These are phyloP conservation scores for Neoitamus cyanurus DNA, from an alignment of 2,888 invertebrate genomes.

Conservation along the genomic window DNA sequence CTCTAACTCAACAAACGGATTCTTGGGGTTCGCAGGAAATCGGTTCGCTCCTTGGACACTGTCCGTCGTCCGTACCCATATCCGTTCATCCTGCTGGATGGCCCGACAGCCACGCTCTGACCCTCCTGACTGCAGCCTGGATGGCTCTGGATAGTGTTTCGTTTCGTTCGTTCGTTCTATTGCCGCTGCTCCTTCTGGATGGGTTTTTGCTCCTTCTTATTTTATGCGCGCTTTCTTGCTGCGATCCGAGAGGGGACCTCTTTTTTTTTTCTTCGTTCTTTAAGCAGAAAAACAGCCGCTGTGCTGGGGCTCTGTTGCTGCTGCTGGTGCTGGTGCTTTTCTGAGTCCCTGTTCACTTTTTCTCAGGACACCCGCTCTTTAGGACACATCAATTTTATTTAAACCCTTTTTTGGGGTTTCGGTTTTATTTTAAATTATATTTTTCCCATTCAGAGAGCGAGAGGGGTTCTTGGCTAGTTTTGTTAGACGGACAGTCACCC, in stretches of 20 bases:
- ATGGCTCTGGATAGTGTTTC: too few species aligned
- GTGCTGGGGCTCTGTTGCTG: background rate
- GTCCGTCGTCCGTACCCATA: too few species aligned
- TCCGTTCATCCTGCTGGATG: too few species aligned
- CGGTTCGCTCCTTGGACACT: too few species aligned
- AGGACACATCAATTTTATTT: background rate
- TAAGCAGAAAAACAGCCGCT: background rate
- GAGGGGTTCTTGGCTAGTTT: background rate
- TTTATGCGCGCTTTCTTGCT: background rate
- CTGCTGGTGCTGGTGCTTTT: background rate
- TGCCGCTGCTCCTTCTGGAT: background rate
- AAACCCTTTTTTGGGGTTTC: too few species aligned
- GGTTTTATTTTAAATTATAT: background rate
- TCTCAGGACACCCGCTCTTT: too few species aligned
- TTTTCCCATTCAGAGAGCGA: background rate
- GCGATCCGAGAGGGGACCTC: background rate
- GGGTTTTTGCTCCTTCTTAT: background rate
- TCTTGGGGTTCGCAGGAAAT: too few species aligned
- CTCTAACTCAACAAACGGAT: too few species aligned
- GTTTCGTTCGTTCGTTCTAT: background rate
- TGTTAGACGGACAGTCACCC: too few species aligned
- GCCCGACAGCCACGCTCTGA: too few species aligned
- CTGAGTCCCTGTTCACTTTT: slow-evolving; percentile 16
- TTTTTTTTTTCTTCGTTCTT: background rate
- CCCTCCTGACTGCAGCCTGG: too few species aligned